Conservation (phyloP, 2,113 vertebrate species). For the Phylloscopus trochiloides region DNA sequence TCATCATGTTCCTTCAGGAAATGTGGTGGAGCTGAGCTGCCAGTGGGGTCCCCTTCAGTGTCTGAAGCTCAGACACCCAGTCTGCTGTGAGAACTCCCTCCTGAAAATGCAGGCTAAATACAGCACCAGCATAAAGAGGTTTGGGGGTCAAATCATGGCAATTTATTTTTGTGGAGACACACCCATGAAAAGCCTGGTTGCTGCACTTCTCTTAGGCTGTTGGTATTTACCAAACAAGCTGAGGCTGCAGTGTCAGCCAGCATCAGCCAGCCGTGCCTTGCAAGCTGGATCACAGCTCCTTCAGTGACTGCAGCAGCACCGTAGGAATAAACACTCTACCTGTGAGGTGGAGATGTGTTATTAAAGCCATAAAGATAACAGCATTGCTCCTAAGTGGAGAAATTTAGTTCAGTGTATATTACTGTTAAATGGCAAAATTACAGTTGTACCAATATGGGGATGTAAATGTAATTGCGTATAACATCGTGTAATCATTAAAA, state of each 20-base stretch:
- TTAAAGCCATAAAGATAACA: slow-evolving; percentile 3
- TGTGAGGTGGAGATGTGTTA: not conserved
- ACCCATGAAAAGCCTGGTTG: not conserved
- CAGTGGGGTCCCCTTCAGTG: not conserved
- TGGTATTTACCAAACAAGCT: not conserved
- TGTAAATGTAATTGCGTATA: slow-evolving; percentile 55
- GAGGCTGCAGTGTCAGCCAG: accelerated
- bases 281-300: not conserved
- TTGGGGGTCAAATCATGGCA: not conserved
- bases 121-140: not conserved
- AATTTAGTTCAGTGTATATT: slow-evolving; percentile 10
- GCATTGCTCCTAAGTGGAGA: not conserved
- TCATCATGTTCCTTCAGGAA: not conserved
- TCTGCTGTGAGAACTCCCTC: not conserved
- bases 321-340: not conserved
- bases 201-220: not conserved
- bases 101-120: not conserved
- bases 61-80: not conserved
- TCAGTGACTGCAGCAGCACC: not conserved
- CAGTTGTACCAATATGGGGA: slow-evolving; percentile 31
- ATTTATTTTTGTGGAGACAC: not conserved
- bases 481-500: slow-evolving; percentile 50
- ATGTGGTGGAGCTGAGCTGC: not conserved
- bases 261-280: accelerated
- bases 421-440: slow-evolving; percentile 23